These are phyloP conservation scores for Passerculus sandwichensis DNA, from an alignment of 2,797 vertebrate species.

Conservation along the genomic window DNA sequence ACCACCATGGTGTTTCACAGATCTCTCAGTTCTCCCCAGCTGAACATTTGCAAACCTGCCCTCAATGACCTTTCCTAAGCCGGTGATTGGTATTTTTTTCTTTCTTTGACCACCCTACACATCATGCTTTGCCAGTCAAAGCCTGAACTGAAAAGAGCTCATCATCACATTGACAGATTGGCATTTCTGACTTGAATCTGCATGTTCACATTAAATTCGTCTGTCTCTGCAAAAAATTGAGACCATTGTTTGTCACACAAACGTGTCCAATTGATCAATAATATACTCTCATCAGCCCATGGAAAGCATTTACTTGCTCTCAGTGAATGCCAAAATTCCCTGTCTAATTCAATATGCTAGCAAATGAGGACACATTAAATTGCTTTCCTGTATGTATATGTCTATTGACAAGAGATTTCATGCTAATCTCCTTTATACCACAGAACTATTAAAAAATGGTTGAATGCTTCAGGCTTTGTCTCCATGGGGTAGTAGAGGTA, in stretches of 20 bases:
- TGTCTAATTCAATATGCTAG: slow-evolving; percentile 27
- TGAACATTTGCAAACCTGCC: neutral
- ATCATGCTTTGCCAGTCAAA: neutral
- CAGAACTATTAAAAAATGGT: slow-evolving; percentile 29
- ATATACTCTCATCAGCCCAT: neutral
- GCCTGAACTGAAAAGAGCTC: neutral
- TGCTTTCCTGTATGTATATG: slow-evolving; percentile 6
- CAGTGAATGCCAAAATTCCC: slow-evolving; percentile 3
- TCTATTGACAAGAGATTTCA: slow-evolving; percentile 52
- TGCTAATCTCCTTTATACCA: neutral
- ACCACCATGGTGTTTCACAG: neutral
- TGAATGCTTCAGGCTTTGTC: slow-evolving; percentile 10
- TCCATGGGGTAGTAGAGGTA: neutral
- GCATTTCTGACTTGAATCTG: neutral
- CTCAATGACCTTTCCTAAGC: neutral
- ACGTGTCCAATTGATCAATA: slow-evolving; percentile 11
- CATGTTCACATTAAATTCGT: neutral
- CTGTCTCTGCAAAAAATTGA: neutral
- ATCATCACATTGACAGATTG: neutral
- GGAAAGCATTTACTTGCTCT: slow-evolving; percentile 25
- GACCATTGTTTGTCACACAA: neutral
- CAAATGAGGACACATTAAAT: slow-evolving; percentile 49
- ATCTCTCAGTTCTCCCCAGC: neutral
- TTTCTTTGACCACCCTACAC: neutral
- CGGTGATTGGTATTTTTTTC: neutral